Base-by-base conservation (phyloP, 2,113 vertebrate species). In the Reinhardtius hippoglossoides region DNA sequence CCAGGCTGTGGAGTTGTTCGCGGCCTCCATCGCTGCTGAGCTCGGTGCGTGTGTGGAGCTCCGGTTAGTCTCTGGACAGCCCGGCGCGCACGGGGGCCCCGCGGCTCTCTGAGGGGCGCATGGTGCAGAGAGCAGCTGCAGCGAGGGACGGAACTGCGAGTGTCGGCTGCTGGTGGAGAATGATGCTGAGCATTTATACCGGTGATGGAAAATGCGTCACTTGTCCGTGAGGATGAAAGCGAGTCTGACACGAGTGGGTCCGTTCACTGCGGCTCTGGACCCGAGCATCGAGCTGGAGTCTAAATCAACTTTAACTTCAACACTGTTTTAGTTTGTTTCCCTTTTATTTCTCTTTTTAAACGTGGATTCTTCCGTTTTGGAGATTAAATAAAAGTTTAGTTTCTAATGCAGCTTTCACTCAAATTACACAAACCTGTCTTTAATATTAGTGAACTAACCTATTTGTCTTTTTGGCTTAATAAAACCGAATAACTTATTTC, bases 1-100 rank as follows among this genome's bases (percentile, higher is more conserved):
- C 90, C 83, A 92, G 76, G 88, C 87, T 44, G 93, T 92, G 23
- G 95, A 96, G 87, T 94, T 96, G 59, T 86, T 60, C 85, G 23
- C 5, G 59, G 2, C 20, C 37, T 63, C 61, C 61, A 63, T 63
- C 13, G 20, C 13, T 10, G 40, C 40, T 42, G 40, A 13, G 37
- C 35, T 7, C 10, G 8, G 73, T 23, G 46, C 37, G 9, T 40
- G 37, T 21, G 72, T 44, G 62, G 68, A 74, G 74, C 40, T 42
- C 10, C 10, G 40, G 40, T 85, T 42, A 88, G n/a, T 85, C 35
- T 48, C 12, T n/a, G 67, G 60, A 71, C 75, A 72, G 40, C 48
- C 67, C 8, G 58, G 72, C 59, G 80, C 78, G 78, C 84, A 37
- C 15, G 61, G 31, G 6, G 6, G n/a, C 82, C 24, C 63, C 55